Percentiles rank a stretch among this genome's conserved stretches.
phyloP scores from a whole-genome alignment of 2,113 vertebrate genomes.

The Glaucomys volans region DNA sequence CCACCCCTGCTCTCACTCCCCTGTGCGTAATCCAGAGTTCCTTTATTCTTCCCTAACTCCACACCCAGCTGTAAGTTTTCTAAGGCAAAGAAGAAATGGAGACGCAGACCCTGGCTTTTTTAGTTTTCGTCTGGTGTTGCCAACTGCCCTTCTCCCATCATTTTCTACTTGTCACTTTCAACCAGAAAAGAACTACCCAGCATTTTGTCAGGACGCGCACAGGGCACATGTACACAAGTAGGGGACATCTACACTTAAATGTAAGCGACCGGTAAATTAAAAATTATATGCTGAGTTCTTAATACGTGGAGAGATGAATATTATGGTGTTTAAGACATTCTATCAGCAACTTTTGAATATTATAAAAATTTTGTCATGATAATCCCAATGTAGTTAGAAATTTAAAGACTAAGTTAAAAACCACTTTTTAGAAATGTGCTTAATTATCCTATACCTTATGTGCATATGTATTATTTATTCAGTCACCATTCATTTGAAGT shows the following conservation, averaged over 20 bases:
- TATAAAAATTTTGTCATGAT: not conserved
- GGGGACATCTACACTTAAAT: not conserved
- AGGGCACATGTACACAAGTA: not conserved
- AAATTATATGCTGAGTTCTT: not conserved
- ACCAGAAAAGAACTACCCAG: not conserved
- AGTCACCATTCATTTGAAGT: not conserved
- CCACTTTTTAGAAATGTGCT: not conserved
- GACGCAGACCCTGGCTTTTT: not conserved
- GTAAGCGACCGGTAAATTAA: not conserved
- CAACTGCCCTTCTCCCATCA: not conserved
- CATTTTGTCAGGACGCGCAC: not conserved
- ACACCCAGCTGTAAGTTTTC: not conserved
- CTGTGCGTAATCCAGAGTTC: no score
- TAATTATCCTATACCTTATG: not conserved
- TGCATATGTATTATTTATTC: not conserved
- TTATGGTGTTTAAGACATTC: not conserved
- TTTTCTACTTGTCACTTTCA: not conserved
- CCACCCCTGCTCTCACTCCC: no score
- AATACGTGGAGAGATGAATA: not conserved
- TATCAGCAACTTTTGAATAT: not conserved
- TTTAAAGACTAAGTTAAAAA: conserved; percentile 12
- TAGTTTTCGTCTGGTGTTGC: not conserved
- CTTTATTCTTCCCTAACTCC: no score
- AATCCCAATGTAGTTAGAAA: not conserved
- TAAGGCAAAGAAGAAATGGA: not conserved